These are phyloP conservation scores for Thera britannica DNA, from an alignment of 2,888 invertebrate species.

Conservation along the genomic window DNA sequence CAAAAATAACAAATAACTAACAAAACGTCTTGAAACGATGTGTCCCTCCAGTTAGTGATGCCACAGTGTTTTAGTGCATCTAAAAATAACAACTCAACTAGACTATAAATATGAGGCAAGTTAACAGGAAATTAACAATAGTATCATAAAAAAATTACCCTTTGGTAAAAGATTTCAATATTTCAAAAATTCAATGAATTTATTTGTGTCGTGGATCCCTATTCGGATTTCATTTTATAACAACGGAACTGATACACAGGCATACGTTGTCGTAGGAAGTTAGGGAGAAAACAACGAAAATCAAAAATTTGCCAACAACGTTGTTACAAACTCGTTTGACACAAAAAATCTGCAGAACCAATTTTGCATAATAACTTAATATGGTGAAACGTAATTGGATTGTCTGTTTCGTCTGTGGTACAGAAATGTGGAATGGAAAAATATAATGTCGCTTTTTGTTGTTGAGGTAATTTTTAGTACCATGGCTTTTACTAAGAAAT, in stretches of 20 bases:
- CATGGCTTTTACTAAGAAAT: constrained; percentile 14
- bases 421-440: constrained; percentile 41
- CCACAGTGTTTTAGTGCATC: too few relatives aligned
- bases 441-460: constrained; percentile 26
- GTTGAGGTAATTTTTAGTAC: constrained; percentile 18
- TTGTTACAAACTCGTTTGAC: constrained; percentile 52
- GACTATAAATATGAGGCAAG: too few relatives aligned
- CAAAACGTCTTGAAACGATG: too few relatives aligned
- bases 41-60: too few relatives aligned
- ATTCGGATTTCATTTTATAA: not conserved
- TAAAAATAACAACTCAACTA: too few relatives aligned
- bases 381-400: constrained; percentile 74
- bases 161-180: too few relatives aligned
- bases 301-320: constrained; percentile 43
- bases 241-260: not conserved
- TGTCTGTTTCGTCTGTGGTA: constrained; percentile 62
- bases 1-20: too few relatives aligned
- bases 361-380: constrained; percentile 80
- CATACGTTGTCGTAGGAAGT: not conserved
- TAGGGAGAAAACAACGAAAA: constrained; percentile 37
- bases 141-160: too few relatives aligned
- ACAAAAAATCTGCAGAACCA: constrained; percentile 67
- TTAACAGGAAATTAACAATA: too few relatives aligned
- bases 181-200: too few relatives aligned
- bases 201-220: too few relatives aligned